Conservation (phyloP, 2,113 vertebrate species). For the Bungarus multicinctus region DNA sequence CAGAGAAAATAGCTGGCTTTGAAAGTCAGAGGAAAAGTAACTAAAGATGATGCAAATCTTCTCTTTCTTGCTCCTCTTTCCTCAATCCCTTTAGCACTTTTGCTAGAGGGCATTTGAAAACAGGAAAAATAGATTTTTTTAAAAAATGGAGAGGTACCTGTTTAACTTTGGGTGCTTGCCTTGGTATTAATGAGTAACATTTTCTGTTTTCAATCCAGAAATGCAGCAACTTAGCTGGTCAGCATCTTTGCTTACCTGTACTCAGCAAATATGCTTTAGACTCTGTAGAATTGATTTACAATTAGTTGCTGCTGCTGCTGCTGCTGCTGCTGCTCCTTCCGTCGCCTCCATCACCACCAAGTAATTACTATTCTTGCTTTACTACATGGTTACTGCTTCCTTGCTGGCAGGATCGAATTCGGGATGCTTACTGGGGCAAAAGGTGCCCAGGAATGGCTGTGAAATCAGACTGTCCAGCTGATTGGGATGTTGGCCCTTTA, state of each 20-base stretch:
- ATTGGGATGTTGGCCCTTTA: slow-evolving; percentile 76
- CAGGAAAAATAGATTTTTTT: not conserved
- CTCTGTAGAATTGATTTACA: not conserved
- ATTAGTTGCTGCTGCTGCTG: not conserved
- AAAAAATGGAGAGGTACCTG: not conserved
- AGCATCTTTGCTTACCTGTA: not conserved
- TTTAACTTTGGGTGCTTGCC: not conserved
- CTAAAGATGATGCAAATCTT: not conserved
- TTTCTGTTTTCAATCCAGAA: not conserved
- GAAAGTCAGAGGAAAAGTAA: not conserved
- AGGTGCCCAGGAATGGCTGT: slow-evolving; percentile 9
- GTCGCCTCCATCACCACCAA: not conserved
- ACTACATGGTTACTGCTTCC: not conserved
- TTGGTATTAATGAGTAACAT: not conserved
- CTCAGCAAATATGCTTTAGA: not conserved
- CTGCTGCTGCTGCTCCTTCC: not conserved
- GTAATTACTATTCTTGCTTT: slow-evolving; percentile 23
- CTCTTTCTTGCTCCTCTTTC: not conserved
- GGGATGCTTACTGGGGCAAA: slow-evolving; percentile 20
- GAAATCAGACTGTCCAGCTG: slow-evolving; percentile 38
- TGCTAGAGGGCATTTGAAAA: not conserved
- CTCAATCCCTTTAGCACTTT: not conserved
- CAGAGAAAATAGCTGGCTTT: not conserved
- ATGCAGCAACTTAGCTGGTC: not conserved
- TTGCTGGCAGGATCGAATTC: not conserved